Conservation (phyloP, 2,888 invertebrate species). For the Meghimatium bilineatum region DNA sequence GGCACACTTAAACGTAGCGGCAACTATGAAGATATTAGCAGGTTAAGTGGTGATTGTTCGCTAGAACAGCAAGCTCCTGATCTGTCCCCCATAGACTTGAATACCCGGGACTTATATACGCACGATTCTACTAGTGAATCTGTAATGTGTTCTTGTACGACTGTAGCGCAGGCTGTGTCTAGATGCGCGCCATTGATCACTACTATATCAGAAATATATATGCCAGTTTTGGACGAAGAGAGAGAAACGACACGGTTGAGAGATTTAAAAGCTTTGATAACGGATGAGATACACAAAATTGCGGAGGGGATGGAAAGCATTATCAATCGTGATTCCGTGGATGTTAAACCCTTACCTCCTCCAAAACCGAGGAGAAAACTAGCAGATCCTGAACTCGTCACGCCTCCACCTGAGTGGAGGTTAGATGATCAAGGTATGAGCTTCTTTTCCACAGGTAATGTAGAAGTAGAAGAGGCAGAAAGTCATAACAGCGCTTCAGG, state of each 20-base stretch:
- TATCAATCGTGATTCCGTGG: constrained; percentile 48
- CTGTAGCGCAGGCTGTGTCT: constrained; percentile 38
- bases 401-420: neutral
- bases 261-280: constrained; percentile 51
- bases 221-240: neutral
- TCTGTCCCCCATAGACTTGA: constrained; percentile 2
- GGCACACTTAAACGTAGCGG: constrained; percentile 67
- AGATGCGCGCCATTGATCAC: constrained; percentile 16
- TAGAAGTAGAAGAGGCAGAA: neutral
- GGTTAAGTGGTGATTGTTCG: constrained; percentile 55
- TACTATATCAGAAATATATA: constrained; percentile 12
- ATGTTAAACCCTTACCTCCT: constrained; percentile 56
- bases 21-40: constrained; percentile 72
- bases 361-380: constrained; percentile 64
- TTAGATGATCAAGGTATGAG: neutral
- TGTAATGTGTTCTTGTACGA: constrained; percentile 48
- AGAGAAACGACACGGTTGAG: constrained; percentile 18
- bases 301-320: constrained; percentile 57
- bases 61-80: constrained; percentile 42
- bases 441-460: neutral
- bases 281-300: constrained; percentile 56
- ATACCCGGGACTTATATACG: constrained; percentile 41
- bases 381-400: constrained; percentile 59
- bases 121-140: constrained; percentile 29
- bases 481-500: constrained; percentile 12